Base-by-base conservation (phyloP, 2,797 vertebrate genomes). In the Sebastiscus albofasciatus region DNA sequence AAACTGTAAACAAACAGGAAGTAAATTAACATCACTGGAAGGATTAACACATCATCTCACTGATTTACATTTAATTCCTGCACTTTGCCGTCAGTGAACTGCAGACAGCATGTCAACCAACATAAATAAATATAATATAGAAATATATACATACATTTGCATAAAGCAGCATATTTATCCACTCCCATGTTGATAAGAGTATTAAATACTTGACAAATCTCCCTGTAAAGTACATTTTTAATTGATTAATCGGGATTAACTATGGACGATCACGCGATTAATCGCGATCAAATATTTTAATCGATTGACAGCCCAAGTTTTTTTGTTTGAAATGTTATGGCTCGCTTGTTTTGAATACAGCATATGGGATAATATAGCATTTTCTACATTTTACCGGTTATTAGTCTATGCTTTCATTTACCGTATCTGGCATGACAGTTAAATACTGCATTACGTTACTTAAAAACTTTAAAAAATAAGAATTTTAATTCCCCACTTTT, bases 1-100 rank as follows among this genome's bases (percentile, higher is more conserved):
- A 96, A 74, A 99, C 98, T 99, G 96, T 11, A 72, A 56, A 82
- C 8, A 20, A 33, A 73, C 20, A 62, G 8, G 24, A 26, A 18
- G 2, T 2, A 0, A 31, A 27, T 18, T 1, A 14, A 31, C 9
- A 11, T 1, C 27, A 71, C 8, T 6, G 39, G 8, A 2, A 62
- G 16, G 31, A 81, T 74, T 27, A 20, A 56, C n/a, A 7, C 12
- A 39, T 4, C n/a, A 60, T 29, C 31, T 39, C 34, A 67, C 58
- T 7, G 20, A 22, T 14, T 14, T 64, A 29, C 9, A 69, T 8
- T n/a, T 1, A 20, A 20, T 3, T 49, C 4, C 7, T 6, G 26
- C 31, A 39, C 18, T 13, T 54, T 8, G 29, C 27, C 0, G 1
- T 27, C 58, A 62, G 58, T 20, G 33, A 39, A 3, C 6, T 20